Percentiles rank a stretch among this genome's conserved stretches.
Conservation (phyloP, 2,888 invertebrate species). For the Ametastegia equiseti region DNA sequence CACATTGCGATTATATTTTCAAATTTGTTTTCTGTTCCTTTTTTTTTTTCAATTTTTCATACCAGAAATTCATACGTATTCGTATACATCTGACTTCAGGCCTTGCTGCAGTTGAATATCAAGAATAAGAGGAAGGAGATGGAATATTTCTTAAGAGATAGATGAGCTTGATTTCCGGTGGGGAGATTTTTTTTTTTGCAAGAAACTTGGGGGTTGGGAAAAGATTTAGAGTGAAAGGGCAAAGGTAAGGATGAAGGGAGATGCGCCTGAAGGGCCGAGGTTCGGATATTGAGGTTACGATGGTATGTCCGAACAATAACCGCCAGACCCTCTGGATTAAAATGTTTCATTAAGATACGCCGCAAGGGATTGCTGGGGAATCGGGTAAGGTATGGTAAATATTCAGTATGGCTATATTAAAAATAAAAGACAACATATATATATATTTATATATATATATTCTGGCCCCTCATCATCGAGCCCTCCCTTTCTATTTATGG, state of each 20-base stretch:
- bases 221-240: neutral
- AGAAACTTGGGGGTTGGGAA: neutral
- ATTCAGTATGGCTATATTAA: conserved; percentile 19
- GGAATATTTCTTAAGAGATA: conserved; percentile 4
- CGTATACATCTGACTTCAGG: neutral
- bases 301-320: conserved; percentile 44
- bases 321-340: conserved; percentile 39
- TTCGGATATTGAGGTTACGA: conserved; percentile 37
- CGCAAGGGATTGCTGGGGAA: conserved; percentile 23
- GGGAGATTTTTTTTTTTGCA: neutral
- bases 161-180: conserved; percentile 23
- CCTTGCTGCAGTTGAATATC: neutral
- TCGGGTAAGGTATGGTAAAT: neutral
- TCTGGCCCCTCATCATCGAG: conserved; percentile 2
- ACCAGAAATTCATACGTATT: too few species aligned
- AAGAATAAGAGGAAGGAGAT: neutral
- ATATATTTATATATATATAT: neutral
- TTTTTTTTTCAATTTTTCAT: neutral
- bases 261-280: conserved; percentile 9
- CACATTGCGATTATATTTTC: neutral
- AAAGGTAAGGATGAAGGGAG: neutral
- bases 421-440: conserved; percentile 37
- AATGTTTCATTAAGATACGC: conserved; percentile 44
- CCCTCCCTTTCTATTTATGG: neutral
- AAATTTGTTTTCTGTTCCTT: neutral